Evolutionary conservation across 2,888 invertebrate genomes (phyloP).

Genomic region (Drosophila falleni): DNA sequence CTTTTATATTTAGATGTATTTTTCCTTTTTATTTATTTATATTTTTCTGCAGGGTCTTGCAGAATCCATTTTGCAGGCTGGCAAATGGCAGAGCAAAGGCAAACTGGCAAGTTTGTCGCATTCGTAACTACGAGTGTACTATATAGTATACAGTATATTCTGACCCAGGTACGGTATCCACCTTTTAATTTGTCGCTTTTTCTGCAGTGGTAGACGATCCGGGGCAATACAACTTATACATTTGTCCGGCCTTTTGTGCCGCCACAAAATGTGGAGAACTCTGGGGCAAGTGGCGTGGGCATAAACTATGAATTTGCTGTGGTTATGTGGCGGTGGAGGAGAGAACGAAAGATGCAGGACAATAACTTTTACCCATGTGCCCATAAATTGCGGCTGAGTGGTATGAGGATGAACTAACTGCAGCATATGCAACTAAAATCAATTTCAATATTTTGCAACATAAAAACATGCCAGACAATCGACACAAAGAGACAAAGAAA

Average conservation of each 20-base stretch:
- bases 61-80: conserved; percentile 27
- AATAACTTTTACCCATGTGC: conserved; percentile 42
- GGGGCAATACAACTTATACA: conserved; percentile 53
- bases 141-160: conserved; percentile 15
- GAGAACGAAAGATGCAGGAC: conserved; percentile 25
- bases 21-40: background rate
- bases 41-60: background rate
- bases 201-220: conserved; percentile 22
- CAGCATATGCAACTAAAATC: conserved; percentile 76
- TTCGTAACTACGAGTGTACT: conserved; percentile 8
- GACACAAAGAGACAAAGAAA: conserved; percentile 1
- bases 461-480: conserved; percentile 50
- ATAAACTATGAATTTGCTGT: conserved; percentile 39
- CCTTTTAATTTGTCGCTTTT: conserved; percentile 51
- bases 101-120: conserved; percentile 13
- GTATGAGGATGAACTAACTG: conserved; percentile 27
- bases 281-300: conserved; percentile 41
- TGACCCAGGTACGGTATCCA: conserved; percentile 2
- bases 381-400: conserved; percentile 60
- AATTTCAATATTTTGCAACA: conserved; percentile 75
- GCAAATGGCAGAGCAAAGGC: conserved; percentile 9
- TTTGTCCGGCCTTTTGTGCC: conserved; percentile 49
- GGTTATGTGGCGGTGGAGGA: background rate
- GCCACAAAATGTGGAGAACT: conserved; percentile 23
- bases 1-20: conserved; percentile 3